Percentiles rank a stretch among this genome's conserved stretches.
Evolutionary conservation across 2,113 vertebrate genomes (phyloP).

Genomic region (Thermophis baileyi): DNA sequence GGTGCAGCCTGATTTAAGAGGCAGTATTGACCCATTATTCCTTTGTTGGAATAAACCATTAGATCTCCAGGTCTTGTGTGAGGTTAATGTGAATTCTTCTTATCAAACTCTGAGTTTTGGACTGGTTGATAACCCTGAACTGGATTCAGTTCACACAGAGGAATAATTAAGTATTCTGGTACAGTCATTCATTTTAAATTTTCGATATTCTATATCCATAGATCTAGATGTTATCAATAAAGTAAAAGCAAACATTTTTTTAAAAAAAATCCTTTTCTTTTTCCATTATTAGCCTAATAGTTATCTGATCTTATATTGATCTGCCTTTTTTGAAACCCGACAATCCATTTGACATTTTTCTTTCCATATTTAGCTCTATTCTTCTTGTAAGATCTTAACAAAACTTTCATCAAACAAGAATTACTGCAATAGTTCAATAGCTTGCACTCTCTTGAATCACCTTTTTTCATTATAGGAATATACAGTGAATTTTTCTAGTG

Average conservation of each 20-base stretch:
- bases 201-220: not conserved
- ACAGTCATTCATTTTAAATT: not conserved
- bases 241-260: not conserved
- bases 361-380: not conserved
- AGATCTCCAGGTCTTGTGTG: not conserved
- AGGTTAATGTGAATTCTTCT: not conserved
- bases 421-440: not conserved
- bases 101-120: not conserved
- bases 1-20: not conserved
- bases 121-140: not conserved
- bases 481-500: not conserved
- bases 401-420: not conserved
- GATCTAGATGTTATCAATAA: not conserved
- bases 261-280: not conserved
- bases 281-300: not conserved
- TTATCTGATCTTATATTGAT: not conserved
- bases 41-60: not conserved
- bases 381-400: not conserved
- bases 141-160: not conserved
- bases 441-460: not conserved
- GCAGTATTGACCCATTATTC: not conserved
- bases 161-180: not conserved
- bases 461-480: not conserved
- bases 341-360: not conserved
- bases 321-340: not conserved